Base-by-base conservation (phyloP, 1,140 invertebrate species). In the Drosophila ananassae region DNA sequence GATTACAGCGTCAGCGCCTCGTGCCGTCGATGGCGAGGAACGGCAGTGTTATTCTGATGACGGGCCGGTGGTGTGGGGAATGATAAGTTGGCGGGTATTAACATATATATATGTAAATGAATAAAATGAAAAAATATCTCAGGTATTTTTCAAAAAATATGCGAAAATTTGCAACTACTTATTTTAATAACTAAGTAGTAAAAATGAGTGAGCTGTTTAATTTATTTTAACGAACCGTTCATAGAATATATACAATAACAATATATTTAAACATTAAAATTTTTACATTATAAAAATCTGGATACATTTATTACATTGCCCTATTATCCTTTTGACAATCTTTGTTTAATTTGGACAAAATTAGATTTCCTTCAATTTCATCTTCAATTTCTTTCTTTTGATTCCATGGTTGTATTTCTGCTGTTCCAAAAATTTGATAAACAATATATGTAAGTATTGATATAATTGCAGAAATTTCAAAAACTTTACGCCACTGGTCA, bases 401-500 rank as follows among this genome's bases (percentile, higher is more conserved):
- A 83, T 95, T 95, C 94, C 94, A 95, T 0, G 92, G 55, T 75
- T 95, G 94, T 60, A 94, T 93, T 21, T 95, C 94, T 21, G 93
- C 94, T 1, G 95, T 95, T 0, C 94, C 95, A 79, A 94, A 95
- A 52, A 96, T 92, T 80, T 96, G 94, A 79, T 94, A 97, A 1
- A 96, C 77, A 0, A 95, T 60, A 71, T 95, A 96, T 0, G 96
- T 96, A 6, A 93, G 90, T 28, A 94, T 92, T 12, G 95, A 94
- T 3, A 97, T 93, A 7, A 93, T 92, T 2, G 94, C 93, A 12
- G 95, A 93, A 8, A 96, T 92, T 56, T 93, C 94, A 85, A 97
- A 97, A 2, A 96, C 95, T 24, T 91, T 94, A 55, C 95, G 93
- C 96, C 96, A 97, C 37, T 95, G 93, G 2, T 94, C 93, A 21